Base-by-base conservation (phyloP, 2,113 vertebrate species). In the Ceyx cyanopectus region DNA sequence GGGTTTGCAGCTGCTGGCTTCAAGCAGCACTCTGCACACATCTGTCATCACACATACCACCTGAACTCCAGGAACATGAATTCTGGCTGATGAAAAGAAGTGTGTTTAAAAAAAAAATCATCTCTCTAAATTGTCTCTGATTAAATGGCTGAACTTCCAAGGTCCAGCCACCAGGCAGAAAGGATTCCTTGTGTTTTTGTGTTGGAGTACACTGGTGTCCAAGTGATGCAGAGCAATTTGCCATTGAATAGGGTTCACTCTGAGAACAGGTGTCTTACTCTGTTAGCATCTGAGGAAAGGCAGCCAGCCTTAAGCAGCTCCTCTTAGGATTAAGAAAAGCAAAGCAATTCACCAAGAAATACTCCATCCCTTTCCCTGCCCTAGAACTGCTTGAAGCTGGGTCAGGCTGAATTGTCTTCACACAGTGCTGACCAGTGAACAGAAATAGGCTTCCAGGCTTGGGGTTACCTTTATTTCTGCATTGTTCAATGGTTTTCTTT, bases 401-500 rank as follows among this genome's bases (percentile, higher is more conserved):
- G 40, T 58, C 4, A 5, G 76, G 92, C 7, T 62, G 32, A 73
- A 62, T 68, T 32, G 45, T 51, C n/a, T 69, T 76, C 51, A 50
- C 6, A 61, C 10, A 73, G 20, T 40, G 41, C n/a, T 76, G 24
- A 84, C 43, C 15, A 73, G 13, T 54, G 62, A 81, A 91, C 5
- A 43, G 57, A 78, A 65, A 30, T 3, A 30, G 1, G 10, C 12
- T 45, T 75, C 43, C 6, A 23, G 5, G 14, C 16, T 75, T 78
- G 43, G 45, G 4, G 73, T 94, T 91, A 98, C 99, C 99, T 97
- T 97, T 98, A 72, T 92, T 97, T 81, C 97, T 97, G 89, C 99
- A 99, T 57, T 97, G 96, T 43, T 98, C 97, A 76, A 99, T 96
- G 45, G 98, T 98, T 86, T 92, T 98, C 93, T 98, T 98, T 30